A percentile compares a stretch with the other conserved stretches of the same genome.
Evolutionary conservation across 1,140 invertebrate genomes (phyloP).

Genomic region (Drosophila setifemur): DNA sequence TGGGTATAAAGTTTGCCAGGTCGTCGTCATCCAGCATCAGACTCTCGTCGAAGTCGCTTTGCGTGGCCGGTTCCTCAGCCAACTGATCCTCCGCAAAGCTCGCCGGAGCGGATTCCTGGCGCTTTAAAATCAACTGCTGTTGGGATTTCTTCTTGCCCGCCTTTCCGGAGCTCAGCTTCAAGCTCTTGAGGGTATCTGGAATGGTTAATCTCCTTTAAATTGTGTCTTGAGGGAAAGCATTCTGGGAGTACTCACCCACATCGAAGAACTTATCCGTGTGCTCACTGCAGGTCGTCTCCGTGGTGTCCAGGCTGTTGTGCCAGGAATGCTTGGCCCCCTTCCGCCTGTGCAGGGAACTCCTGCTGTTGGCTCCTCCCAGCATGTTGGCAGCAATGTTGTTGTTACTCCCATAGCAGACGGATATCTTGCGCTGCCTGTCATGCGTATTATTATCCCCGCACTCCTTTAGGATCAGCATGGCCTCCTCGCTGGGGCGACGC

Average conservation of each 20-base stretch:
- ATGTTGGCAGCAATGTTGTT: slow-evolving; percentile 59
- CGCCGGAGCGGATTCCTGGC: slow-evolving; percentile 67
- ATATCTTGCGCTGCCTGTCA: slow-evolving; percentile 60
- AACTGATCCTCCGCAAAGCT: slow-evolving; percentile 9
- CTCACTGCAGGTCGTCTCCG: slow-evolving; percentile 14
- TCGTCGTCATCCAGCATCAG: slow-evolving; percentile 79
- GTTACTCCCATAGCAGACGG: slow-evolving; percentile 73
- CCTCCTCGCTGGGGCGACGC: slow-evolving; percentile 90
- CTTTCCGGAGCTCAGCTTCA: slow-evolving; percentile 30
- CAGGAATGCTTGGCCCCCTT: slow-evolving; percentile 64
- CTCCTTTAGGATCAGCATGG: slow-evolving; percentile 85
- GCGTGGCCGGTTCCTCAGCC: slow-evolving; percentile 32
- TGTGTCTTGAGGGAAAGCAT: background rate
- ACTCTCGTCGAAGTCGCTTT: slow-evolving; percentile 71
- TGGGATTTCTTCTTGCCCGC: slow-evolving; percentile 47
- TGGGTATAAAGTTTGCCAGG: slow-evolving; percentile 76
- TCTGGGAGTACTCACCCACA: slow-evolving; percentile 33
- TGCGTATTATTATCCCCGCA: slow-evolving; percentile 40
- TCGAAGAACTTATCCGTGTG: slow-evolving; percentile 61
- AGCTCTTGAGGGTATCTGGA: slow-evolving; percentile 55
- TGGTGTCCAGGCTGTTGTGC: slow-evolving; percentile 49
- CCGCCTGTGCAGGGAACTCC: slow-evolving; percentile 41
- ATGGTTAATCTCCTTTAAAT: background rate
- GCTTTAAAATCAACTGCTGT: slow-evolving; percentile 37
- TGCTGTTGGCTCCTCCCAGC: slow-evolving; percentile 3